Base-by-base conservation (phyloP, 2,888 invertebrate species). In the Blera fallax region DNA sequence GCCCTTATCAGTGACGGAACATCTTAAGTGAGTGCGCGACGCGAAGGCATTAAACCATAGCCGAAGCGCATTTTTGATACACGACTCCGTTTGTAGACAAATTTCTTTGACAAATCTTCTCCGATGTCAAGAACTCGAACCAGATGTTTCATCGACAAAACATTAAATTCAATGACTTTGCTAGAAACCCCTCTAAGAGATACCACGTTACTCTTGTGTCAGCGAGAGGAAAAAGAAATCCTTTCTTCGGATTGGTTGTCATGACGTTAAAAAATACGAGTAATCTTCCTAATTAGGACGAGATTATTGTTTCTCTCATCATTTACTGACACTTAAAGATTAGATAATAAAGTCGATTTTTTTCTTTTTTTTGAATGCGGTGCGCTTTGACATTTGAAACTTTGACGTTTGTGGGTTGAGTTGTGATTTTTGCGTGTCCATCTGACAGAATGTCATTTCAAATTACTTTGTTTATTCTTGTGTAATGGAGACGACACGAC, bases 91-190 rank as follows among this genome's bases (percentile, higher is more conserved):
- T 69, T 65, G 43, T 70, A 83, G 80, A 80, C 80, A 65, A 70
- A 84, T 84, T 70, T 80, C 54, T 74, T 65, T 80, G 84, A 80
- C 84, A 80, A 84, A 80, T 80, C 84, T 32, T 56, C 84, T 73
- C 64, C 16, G 34, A 74, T 74, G 74, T 67, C 83, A 56, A 24
- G 32, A 64, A 10, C 10, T 11, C 16, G 14, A 18, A 73, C 54
- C 74, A 84, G 84, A 84, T 84, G 80, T 69, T 80, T 56, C 16
- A 56, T 56, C 18, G 29, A 18, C 5, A 54, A 40, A 74, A 74
- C 84, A 84, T 84, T 84, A 74, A 80, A 74, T 84, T 76, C 79
- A 14, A 80, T 80, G 74, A 69, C 73, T 56, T 27, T 24, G 43
- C 62, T 69, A 32, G 67, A 64, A 73, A 50, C 24, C 18, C 8